Conservation (phyloP, 2,113 vertebrate species). For the Pitta sordida region DNA sequence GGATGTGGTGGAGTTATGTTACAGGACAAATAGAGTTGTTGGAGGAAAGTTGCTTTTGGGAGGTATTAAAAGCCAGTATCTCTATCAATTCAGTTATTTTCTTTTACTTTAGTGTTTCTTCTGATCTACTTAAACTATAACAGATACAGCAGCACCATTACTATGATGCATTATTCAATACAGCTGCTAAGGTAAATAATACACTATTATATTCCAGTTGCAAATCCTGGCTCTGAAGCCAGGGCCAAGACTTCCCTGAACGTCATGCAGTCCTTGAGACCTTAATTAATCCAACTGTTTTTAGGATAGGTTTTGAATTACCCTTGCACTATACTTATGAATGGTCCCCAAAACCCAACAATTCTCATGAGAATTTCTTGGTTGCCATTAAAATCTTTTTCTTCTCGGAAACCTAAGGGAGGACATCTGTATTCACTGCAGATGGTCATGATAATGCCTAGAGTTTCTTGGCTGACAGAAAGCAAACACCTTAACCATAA, state of each 20-base stretch:
- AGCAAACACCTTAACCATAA: neutral
- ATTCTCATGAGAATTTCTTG: neutral
- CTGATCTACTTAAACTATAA: neutral
- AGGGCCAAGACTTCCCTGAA: neutral
- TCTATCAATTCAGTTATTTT: neutral
- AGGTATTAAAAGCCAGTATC: neutral
- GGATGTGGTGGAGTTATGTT: neutral
- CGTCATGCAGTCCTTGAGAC: neutral
- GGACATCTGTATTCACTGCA: neutral
- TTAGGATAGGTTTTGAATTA: neutral
- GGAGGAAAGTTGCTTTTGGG: neutral
- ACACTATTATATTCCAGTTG: neutral
- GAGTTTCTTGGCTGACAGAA: neutral
- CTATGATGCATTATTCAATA: neutral
- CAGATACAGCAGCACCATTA: neutral
- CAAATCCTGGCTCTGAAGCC: neutral
- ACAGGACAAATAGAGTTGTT: neutral
- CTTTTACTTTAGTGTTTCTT: neutral
- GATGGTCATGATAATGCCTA: neutral
- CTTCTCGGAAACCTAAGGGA: neutral
- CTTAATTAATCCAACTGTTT: neutral
- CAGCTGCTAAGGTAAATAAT: neutral
- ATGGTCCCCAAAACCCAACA: neutral
- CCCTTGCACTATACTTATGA: neutral
- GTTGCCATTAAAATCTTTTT: neutral